Percentiles rank a stretch among this genome's conserved stretches.
These are phyloP conservation scores for Heterotis niloticus DNA, from an alignment of 2,113 vertebrate genomes.

Conservation along the genomic window DNA sequence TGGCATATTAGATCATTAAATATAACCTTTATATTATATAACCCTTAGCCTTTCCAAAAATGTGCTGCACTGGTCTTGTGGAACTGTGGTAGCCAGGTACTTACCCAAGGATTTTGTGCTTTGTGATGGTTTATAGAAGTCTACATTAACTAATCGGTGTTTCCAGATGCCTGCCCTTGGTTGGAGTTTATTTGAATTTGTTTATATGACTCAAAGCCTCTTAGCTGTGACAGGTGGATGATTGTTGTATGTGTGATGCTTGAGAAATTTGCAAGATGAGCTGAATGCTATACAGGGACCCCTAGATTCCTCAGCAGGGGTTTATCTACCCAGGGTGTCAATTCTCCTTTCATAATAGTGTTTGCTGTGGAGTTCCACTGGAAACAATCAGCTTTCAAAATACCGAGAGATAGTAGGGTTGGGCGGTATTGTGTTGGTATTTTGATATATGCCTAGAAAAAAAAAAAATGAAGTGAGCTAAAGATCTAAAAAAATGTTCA, in stretches of 20 bases:
- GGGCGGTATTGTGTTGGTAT: too few species aligned
- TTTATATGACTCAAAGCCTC: not conserved
- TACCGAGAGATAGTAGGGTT: too few species aligned
- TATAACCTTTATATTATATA: conserved; percentile 3
- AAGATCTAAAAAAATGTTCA: too few species aligned
- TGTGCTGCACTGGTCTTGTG: not conserved
- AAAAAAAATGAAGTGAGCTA: too few species aligned
- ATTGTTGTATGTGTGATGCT: not conserved
- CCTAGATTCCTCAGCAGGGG: not conserved
- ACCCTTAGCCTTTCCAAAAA: not conserved
- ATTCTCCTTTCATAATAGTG: too few species aligned
- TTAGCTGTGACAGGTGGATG: not conserved
- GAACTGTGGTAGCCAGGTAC: not conserved
- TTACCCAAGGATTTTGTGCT: not conserved
- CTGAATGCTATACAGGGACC: not conserved
- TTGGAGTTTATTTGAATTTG: not conserved
- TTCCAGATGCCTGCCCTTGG: not conserved
- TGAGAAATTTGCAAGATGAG: not conserved
- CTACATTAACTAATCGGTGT: not conserved
- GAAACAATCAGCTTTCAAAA: too few species aligned
- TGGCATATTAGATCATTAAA: conserved; percentile 20
- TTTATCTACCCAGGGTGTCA: too few species aligned
- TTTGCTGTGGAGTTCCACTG: too few species aligned
- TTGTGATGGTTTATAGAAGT: not conserved
- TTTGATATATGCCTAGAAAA: too few species aligned